A percentile compares a stretch with the other conserved stretches of the same genome.
Evolutionary conservation across 2,113 vertebrate genomes (phyloP).

Genomic region (Hippocampus guttulatus): DNA sequence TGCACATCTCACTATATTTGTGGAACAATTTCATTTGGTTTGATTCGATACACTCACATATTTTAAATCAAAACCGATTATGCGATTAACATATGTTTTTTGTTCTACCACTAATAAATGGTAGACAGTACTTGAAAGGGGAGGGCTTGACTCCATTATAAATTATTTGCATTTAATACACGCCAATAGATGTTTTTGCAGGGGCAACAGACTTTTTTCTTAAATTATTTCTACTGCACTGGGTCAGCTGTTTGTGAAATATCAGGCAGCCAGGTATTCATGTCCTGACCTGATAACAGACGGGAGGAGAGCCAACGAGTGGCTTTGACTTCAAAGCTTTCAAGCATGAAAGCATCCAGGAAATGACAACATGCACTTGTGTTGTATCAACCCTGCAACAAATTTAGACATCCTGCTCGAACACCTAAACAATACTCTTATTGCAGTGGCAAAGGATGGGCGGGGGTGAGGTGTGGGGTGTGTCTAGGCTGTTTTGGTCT

Average conservation of each 20-base stretch:
- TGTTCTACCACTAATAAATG: neutral
- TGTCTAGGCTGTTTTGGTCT: neutral
- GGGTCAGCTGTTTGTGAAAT: neutral
- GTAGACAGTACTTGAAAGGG: neutral
- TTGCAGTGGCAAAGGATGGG: neutral
- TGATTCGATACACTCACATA: no score
- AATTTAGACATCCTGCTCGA: constrained; percentile 31
- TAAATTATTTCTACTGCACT: constrained; percentile 3
- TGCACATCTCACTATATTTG: no score
- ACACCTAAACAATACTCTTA: constrained; percentile 33
- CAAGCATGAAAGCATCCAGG: constrained; percentile 32
- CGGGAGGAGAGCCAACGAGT: constrained; percentile 32
- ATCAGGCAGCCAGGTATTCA: constrained; percentile 14
- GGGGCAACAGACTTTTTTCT: neutral
- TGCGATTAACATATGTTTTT: neutral
- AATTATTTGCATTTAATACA: neutral
- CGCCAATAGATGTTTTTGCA: neutral
- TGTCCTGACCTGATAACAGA: constrained; percentile 55
- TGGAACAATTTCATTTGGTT: no score
- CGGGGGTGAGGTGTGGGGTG: neutral
- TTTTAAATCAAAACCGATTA: no score
- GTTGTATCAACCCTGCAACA: constrained; percentile 24
- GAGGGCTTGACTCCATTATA: neutral
- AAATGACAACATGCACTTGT: constrained; percentile 20
- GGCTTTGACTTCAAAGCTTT: constrained; percentile 53